Percentiles rank a stretch among this genome's conserved stretches.
Conservation (phyloP, 2,888 invertebrate genomes). For the Amphimallon solstitiale region DNA sequence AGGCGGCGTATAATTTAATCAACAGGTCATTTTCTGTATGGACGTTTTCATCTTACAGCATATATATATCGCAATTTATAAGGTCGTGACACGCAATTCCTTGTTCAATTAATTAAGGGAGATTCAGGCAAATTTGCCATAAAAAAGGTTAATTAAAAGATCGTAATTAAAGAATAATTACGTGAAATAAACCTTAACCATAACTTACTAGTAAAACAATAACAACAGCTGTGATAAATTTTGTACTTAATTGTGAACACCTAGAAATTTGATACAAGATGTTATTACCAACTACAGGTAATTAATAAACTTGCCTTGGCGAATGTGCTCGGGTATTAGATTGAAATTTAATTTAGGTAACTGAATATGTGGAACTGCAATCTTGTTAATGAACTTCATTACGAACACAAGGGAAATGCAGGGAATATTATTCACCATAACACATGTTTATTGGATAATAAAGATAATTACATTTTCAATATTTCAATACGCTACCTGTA, state of each 20-base stretch:
- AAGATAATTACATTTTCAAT: too few species aligned
- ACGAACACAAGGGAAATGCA: too few species aligned
- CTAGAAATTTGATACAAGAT: neutral
- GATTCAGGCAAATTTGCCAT: neutral
- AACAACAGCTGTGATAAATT: constrained; percentile 1
- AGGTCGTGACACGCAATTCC: constrained; percentile 1
- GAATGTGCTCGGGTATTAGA: too few species aligned
- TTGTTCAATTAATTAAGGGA: constrained; percentile 11
- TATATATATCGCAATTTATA: neutral
- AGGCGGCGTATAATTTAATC: constrained; percentile 11
- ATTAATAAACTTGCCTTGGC: too few species aligned
- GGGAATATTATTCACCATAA: too few species aligned
- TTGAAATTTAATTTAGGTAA: too few species aligned
- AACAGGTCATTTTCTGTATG: constrained; percentile 17
- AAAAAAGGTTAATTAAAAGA: constrained; percentile 17
- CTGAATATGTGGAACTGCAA: too few species aligned
- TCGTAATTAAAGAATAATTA: neutral
- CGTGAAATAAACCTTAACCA: neutral
- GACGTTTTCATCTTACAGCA: neutral
- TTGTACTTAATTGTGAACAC: constrained; percentile 1
- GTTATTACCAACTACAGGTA: neutral
- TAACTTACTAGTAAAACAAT: constrained; percentile 2
- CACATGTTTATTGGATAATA: too few species aligned
- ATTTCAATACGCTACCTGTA: too few species aligned
- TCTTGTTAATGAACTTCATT: too few species aligned